These are phyloP conservation scores for Baryphthengus martii DNA, from an alignment of 2,113 vertebrate species.

Conservation along the genomic window DNA sequence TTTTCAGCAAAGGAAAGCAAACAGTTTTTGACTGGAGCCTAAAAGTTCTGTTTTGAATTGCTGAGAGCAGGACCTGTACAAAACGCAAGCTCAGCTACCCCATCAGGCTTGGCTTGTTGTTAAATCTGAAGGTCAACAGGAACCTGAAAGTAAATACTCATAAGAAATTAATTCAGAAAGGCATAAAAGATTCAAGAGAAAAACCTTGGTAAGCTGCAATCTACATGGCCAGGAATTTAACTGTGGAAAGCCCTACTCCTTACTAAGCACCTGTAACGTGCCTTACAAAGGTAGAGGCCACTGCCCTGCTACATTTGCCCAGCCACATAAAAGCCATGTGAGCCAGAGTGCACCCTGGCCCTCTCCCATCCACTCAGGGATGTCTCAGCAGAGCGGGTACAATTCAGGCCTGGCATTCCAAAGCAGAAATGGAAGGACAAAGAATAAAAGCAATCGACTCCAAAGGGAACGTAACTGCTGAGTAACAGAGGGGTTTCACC, in stretches of 20 bases:
- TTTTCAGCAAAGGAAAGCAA: neutral
- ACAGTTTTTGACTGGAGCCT: neutral
- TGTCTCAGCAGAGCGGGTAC: neutral
- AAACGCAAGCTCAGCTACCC: conserved; percentile 8
- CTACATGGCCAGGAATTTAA: neutral
- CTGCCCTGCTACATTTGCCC: neutral
- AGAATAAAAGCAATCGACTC: neutral
- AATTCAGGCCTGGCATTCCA: neutral
- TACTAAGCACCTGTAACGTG: neutral
- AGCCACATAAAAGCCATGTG: neutral
- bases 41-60: neutral
- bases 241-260: neutral
- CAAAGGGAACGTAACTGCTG: neutral
- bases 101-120: neutral
- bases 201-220: neutral
- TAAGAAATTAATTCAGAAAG: conserved; percentile 48
- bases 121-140: neutral
- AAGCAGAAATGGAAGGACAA: neutral
- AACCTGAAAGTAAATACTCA: conserved; percentile 13
- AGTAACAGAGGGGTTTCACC: conserved; percentile 22
- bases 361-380: neutral
- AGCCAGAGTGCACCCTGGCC: neutral
- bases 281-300: neutral
- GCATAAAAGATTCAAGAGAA: conserved; percentile 53
- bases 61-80: neutral